Percentiles rank a stretch among this genome's conserved stretches.
These are phyloP conservation scores for Lycocorax pyrrhopterus DNA, from an alignment of 2,113 vertebrate genomes.

Conservation along the genomic window DNA sequence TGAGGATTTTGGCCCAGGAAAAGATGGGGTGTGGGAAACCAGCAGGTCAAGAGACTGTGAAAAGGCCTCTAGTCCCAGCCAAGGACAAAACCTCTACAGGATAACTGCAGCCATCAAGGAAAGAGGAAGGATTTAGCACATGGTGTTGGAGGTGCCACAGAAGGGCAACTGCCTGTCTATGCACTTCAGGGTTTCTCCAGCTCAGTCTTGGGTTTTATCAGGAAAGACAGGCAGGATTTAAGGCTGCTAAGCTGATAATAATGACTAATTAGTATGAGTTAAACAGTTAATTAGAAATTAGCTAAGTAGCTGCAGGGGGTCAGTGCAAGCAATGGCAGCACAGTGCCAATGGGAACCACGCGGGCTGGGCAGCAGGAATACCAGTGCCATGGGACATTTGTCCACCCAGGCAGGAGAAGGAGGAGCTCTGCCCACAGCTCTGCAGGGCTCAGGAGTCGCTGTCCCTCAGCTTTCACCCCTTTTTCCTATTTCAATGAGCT, in stretches of 20 bases:
- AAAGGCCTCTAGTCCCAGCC: neutral
- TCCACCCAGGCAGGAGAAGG: neutral
- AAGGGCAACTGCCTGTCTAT: neutral
- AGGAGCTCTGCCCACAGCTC: neutral
- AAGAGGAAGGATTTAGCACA: neutral
- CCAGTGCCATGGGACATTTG: neutral
- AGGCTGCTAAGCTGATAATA: constrained; percentile 44
- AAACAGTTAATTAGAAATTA: constrained; percentile 55
- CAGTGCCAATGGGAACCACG: fast-evolving
- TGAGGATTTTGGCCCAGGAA: neutral
- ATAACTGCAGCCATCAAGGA: neutral
- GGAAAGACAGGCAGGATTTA: constrained; percentile 12
- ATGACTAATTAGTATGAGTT: constrained; percentile 54
- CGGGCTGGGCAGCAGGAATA: neutral
- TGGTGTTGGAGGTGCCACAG: neutral
- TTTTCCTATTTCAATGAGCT: neutral
- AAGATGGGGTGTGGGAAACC: neutral
- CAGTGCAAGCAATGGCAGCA: neutral
- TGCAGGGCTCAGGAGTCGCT: neutral
- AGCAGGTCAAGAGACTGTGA: neutral
- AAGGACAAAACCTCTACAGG: neutral
- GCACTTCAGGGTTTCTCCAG: neutral
- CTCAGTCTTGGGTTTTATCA: neutral
- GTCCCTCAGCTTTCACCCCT: neutral
- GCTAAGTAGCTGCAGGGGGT: neutral